phyloP scores from a whole-genome alignment of 1,140 invertebrate genomes.

The Ectropis grisescens region DNA sequence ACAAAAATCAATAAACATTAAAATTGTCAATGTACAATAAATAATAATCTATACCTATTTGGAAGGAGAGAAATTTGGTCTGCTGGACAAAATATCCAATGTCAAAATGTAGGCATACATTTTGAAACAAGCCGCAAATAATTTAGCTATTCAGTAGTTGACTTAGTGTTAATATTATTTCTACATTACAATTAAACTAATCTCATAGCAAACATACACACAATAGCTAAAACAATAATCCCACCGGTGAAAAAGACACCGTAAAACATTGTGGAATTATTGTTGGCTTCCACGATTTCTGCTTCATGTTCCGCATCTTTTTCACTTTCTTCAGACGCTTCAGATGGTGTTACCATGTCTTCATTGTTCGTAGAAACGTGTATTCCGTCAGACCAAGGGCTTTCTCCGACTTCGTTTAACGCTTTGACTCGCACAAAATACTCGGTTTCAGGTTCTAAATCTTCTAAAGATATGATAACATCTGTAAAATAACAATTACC shows the following conservation, averaged over 20 bases:
- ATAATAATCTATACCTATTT: too few relatives aligned
- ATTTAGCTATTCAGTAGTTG: too few relatives aligned
- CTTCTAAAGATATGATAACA: too few relatives aligned
- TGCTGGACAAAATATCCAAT: too few relatives aligned
- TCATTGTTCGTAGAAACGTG: slow-evolving; percentile 16
- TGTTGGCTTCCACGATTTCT: not conserved
- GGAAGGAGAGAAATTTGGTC: too few relatives aligned
- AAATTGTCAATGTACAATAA: too few relatives aligned
- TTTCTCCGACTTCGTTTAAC: slow-evolving; percentile 25
- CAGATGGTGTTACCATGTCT: slow-evolving; percentile 8
- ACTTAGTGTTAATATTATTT: too few relatives aligned
- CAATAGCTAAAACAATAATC: slow-evolving; percentile 27
- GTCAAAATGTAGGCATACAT: too few relatives aligned
- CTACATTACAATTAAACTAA: slow-evolving; percentile 23
- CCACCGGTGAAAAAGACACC: slow-evolving; percentile 40
- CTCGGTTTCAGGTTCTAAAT: slow-evolving; percentile 22
- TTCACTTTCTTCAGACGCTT: slow-evolving; percentile 5
- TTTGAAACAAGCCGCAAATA: too few relatives aligned
- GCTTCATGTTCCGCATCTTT: slow-evolving; percentile 9
- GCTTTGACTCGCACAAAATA: slow-evolving; percentile 31
- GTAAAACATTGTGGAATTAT: slow-evolving; percentile 23
- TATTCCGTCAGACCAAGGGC: slow-evolving; percentile 25
- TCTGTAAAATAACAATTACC: too few relatives aligned
- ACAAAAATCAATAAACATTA: too few relatives aligned
- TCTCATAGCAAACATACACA: slow-evolving; percentile 36